These are phyloP conservation scores for Etia nguti DNA, from an alignment of 2,113 vertebrate species.

Conservation along the genomic window DNA sequence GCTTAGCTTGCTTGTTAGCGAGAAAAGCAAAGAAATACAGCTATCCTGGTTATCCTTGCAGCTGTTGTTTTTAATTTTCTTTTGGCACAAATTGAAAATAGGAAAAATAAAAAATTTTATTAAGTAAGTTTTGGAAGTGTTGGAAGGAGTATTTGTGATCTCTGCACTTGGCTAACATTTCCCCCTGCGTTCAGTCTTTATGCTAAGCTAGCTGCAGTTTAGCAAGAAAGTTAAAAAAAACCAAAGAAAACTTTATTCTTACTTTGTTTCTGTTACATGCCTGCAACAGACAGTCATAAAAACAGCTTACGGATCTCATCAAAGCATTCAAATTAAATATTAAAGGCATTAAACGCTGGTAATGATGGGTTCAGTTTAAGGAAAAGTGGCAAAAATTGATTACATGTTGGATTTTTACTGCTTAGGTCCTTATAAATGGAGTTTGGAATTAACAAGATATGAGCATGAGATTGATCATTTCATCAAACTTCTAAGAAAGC, in stretches of 20 bases:
- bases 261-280: neutral
- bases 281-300: neutral
- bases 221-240: neutral
- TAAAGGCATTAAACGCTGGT: neutral
- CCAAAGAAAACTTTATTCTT: neutral
- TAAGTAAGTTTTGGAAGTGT: neutral
- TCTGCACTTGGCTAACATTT: neutral
- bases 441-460: neutral
- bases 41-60: neutral
- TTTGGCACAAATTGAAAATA: neutral
- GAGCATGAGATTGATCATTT: neutral
- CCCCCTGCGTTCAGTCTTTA: neutral
- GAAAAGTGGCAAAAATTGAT: neutral
- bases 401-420: neutral
- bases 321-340: neutral
- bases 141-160: neutral
- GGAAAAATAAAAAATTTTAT: neutral
- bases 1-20: neutral
- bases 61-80: neutral
- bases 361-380: neutral
- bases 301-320: neutral
- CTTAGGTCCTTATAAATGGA: neutral
- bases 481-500: neutral
- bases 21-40: neutral
- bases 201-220: neutral